Evolutionary conservation across 2,888 invertebrate genomes (phyloP), one percentile per base, ranked within the genome.

Genomic region (Cheilosia grossa): DNA sequence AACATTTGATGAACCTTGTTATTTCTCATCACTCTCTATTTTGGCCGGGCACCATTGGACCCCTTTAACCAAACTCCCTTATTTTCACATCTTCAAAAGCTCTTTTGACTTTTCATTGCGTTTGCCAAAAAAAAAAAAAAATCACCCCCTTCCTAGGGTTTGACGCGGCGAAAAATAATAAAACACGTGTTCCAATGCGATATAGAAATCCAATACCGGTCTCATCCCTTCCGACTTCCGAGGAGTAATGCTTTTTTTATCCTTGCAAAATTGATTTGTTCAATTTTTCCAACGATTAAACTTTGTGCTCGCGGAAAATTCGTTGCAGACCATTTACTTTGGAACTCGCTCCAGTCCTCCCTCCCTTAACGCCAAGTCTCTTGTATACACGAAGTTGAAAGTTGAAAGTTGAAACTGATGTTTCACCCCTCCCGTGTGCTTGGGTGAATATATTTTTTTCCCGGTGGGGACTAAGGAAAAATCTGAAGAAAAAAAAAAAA

Each of bases 201-300:
- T 86, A 82, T 74, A 82, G 82, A 78, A 86, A 86, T 86, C 70
- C 69, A 78, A 82, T 73, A 79, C 82, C 61, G 24, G 33, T 24
- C 21, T 17, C 7, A 44, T 6, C 3, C 17, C 30, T 33, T 33
- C 30, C 40, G 1, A 10, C 42, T 54, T 37, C 51, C 54, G 56
- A 59, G 49, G 49, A 63, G 49, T 79, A 72, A 82, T 73, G 83
- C 56, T 75, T 67, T 83, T 87, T 85, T 87, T 80, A 87, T 89
- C 89, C 88, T 88, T 89, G 88, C 89, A 89, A 90, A 91, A 91
- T 91, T 91, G 91, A 91, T 91, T 91, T 91, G 91, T 91, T 91
- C 90, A 91, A 91, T 91, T 91, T 91, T 91, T 90, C 89, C 90
- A 90, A 89, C 91, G 90, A 91, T 91, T 91, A 91, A 91, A 91